These are phyloP conservation scores for Nyctibius grandis DNA, from an alignment of 2,797 vertebrate species.

Conservation along the genomic window DNA sequence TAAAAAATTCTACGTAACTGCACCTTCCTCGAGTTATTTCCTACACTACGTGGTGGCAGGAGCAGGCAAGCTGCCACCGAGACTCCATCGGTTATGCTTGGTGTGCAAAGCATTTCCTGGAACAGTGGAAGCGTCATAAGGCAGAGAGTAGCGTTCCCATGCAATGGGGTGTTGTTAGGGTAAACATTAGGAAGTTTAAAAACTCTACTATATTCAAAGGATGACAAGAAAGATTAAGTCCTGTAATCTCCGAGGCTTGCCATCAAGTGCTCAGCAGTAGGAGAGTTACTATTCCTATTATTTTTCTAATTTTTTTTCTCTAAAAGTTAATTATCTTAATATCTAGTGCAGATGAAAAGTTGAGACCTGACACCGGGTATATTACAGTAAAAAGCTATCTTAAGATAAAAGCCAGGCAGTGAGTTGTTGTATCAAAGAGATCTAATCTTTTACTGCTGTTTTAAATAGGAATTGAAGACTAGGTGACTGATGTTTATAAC, in stretches of 20 bases:
- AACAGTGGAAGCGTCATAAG: constrained; percentile 64
- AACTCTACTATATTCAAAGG: background rate
- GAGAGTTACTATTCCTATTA: background rate
- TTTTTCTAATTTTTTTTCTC: background rate
- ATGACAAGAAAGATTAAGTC: background rate
- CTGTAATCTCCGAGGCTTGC: background rate
- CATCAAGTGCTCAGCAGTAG: background rate
- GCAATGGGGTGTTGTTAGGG: background rate
- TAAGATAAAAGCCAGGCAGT: background rate
- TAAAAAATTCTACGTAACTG: background rate
- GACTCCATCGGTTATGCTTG: constrained; percentile 67
- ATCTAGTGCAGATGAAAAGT: background rate
- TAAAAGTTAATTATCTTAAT: background rate
- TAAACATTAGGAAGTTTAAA: background rate
- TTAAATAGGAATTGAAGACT: background rate
- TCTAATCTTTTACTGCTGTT: background rate
- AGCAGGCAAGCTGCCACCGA: constrained; percentile 44
- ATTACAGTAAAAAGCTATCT: background rate
- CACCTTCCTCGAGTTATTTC: background rate
- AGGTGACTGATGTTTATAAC: background rate
- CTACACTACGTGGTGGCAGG: background rate
- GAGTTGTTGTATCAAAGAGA: background rate
- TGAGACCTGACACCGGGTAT: background rate
- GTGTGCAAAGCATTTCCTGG: constrained; percentile 77
- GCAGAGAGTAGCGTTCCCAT: constrained; percentile 7